Evolutionary conservation across 2,888 invertebrate genomes (phyloP).

Genomic region (Acleris emargana): DNA sequence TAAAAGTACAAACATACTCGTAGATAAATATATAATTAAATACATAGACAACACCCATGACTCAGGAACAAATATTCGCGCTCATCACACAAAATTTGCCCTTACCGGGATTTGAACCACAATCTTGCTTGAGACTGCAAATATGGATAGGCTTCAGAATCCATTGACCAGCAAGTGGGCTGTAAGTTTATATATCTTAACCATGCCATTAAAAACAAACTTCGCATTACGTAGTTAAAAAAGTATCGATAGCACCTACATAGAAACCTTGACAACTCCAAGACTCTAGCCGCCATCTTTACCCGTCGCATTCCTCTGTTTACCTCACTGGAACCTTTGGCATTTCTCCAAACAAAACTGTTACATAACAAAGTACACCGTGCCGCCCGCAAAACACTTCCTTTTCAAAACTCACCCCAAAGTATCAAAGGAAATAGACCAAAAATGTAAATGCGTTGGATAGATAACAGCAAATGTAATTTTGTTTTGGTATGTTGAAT

Average conservation of each 20-base stretch:
- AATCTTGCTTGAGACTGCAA: no score
- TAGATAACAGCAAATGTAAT: not conserved
- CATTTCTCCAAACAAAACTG: slow-evolving; percentile 43
- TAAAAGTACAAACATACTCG: no score
- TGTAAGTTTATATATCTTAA: no score
- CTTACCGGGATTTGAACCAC: no score
- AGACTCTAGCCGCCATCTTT: slow-evolving; percentile 33
- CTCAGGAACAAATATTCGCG: no score
- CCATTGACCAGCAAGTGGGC: no score
- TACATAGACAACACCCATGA: no score
- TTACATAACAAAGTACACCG: slow-evolving; percentile 36
- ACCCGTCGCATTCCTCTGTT: slow-evolving; percentile 40
- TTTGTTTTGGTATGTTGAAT: slow-evolving; percentile 39
- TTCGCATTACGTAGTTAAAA: not conserved
- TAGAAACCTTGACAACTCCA: slow-evolving; percentile 1
- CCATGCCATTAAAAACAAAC: no score
- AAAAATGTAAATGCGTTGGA: not conserved
- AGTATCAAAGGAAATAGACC: not conserved
- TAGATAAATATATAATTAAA: no score
- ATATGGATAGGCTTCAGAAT: no score
- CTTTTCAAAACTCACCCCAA: slow-evolving; percentile 20
- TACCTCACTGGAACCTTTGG: slow-evolving; percentile 45
- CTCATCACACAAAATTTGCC: no score
- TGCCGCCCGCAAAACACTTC: slow-evolving; percentile 8
- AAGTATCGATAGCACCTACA: slow-evolving; percentile 17